Conservation (phyloP, 2,113 vertebrate genomes). For the Melanostigma gelatinosum region DNA sequence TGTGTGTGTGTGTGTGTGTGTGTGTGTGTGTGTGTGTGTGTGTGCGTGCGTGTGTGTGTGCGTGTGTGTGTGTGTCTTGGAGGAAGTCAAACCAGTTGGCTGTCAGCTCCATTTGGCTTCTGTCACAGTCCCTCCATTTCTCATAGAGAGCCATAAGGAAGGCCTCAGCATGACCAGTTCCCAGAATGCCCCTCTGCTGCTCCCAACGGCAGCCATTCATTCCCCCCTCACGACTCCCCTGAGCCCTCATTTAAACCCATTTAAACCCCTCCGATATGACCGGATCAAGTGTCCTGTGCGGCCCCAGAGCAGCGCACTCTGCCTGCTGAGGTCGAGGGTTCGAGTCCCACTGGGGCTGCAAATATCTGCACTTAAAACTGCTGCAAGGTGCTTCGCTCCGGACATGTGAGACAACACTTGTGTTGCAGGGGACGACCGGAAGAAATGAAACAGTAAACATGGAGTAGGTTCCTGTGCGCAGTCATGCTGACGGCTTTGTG, state of each 20-base stretch:
- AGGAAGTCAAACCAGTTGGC: slow-evolving; percentile 69
- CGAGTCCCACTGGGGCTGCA: slow-evolving; percentile 48
- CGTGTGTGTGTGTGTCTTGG: slow-evolving; percentile 18
- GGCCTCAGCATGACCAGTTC: slow-evolving; percentile 64
- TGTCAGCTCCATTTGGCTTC: slow-evolving; percentile 78
- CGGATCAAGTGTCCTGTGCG: slow-evolving; percentile 71
- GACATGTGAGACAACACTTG: not conserved
- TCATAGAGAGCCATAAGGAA: slow-evolving; percentile 77
- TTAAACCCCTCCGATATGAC: slow-evolving; percentile 62
- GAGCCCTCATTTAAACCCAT: slow-evolving; percentile 68
- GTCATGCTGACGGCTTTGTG: no score
- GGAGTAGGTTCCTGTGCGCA: no score
- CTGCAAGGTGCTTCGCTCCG: slow-evolving; percentile 37
- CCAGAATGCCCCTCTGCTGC: slow-evolving; percentile 64
- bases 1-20: slow-evolving; percentile 38
- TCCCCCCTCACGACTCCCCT: slow-evolving; percentile 42
- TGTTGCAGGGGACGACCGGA: not conserved
- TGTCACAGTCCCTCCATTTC: slow-evolving; percentile 74
- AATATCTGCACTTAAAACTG: slow-evolving; percentile 10
- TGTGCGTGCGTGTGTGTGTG: slow-evolving; percentile 24
- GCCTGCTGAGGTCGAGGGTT: slow-evolving; percentile 53
- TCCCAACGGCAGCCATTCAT: slow-evolving; percentile 52
- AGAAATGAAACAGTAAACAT: not conserved
- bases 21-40: slow-evolving; percentile 47
- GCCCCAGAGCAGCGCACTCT: slow-evolving; percentile 57